A percentile compares a stretch with the other conserved stretches of the same genome.
Evolutionary conservation across 2,113 vertebrate species (phyloP).

Genomic region (Bettongia penicillata): DNA sequence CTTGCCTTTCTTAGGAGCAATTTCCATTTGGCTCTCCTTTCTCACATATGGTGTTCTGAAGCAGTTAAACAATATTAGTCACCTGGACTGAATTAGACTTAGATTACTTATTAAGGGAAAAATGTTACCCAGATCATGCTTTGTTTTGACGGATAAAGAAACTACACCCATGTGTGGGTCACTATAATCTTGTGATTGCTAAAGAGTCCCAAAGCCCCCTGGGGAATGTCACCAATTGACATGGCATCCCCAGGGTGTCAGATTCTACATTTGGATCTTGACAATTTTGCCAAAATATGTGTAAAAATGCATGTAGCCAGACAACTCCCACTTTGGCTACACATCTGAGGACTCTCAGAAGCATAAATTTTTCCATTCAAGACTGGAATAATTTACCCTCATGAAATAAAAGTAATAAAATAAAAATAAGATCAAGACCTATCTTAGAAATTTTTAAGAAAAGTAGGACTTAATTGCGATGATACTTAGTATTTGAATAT

Average conservation of each 20-base stretch:
- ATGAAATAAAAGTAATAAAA: slow-evolving; percentile 57
- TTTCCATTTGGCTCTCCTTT: slow-evolving; percentile 72
- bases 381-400: slow-evolving; percentile 54
- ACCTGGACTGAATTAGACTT: slow-evolving; percentile 71
- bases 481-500: not conserved
- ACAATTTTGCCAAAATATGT: slow-evolving; percentile 60
- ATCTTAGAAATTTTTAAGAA: slow-evolving; percentile 47
- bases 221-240: slow-evolving; percentile 38
- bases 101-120: slow-evolving; percentile 71
- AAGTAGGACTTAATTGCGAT: slow-evolving; percentile 8
- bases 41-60: slow-evolving; percentile 69
- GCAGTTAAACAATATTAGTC: slow-evolving; percentile 66
- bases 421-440: slow-evolving; percentile 52
- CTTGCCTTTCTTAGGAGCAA: slow-evolving; percentile 64
- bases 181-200: slow-evolving; percentile 45
- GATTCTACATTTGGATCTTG: slow-evolving; percentile 57
- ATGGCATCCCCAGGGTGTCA: slow-evolving; percentile 40
- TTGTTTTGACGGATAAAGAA: slow-evolving; percentile 72
- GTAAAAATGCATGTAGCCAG: slow-evolving; percentile 48
- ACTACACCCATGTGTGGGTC: slow-evolving; percentile 62
- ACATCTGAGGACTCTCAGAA: slow-evolving; percentile 47
- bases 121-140: slow-evolving; percentile 68
- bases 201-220: slow-evolving; percentile 14
- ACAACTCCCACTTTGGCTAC: slow-evolving; percentile 53
- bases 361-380: slow-evolving; percentile 50